phyloP scores from a whole-genome alignment of 2,113 vertebrate genomes.

The Leucoraja erinaceus region DNA sequence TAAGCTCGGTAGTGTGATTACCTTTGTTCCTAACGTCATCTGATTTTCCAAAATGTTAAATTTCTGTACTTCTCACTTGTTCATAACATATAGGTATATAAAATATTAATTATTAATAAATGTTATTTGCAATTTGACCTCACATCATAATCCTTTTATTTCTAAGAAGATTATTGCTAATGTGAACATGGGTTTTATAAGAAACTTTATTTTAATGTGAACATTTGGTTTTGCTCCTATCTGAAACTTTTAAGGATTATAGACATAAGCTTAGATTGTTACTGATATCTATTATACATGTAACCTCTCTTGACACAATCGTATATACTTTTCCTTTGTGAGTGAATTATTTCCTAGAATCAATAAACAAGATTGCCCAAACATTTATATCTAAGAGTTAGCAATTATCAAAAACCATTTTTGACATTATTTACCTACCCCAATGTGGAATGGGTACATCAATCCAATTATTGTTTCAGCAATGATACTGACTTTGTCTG shows the following conservation, averaged over 20 bases:
- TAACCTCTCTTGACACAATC: neutral
- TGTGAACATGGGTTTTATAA: neutral
- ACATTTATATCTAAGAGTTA: neutral
- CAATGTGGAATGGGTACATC: neutral
- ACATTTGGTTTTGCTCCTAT: neutral
- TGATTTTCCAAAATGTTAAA: neutral
- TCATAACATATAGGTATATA: neutral
- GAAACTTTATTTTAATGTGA: neutral
- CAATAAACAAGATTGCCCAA: neutral
- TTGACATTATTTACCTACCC: neutral
- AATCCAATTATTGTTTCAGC: neutral
- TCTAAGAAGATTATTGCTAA: slow-evolving; percentile 15
- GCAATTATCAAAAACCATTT: neutral
- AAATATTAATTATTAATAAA: neutral
- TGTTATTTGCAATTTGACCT: neutral
- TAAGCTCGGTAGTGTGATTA: neutral
- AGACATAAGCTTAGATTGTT: neutral
- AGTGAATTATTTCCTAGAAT: neutral
- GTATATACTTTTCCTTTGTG: neutral
- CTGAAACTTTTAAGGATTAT: neutral
- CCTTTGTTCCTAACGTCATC: neutral
- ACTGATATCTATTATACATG: neutral
- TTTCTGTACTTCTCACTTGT: neutral
- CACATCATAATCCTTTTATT: neutral
- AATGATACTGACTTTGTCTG: neutral